Evolutionary conservation across 2,797 vertebrate genomes (phyloP).

Genomic region (Rhinella marina): DNA sequence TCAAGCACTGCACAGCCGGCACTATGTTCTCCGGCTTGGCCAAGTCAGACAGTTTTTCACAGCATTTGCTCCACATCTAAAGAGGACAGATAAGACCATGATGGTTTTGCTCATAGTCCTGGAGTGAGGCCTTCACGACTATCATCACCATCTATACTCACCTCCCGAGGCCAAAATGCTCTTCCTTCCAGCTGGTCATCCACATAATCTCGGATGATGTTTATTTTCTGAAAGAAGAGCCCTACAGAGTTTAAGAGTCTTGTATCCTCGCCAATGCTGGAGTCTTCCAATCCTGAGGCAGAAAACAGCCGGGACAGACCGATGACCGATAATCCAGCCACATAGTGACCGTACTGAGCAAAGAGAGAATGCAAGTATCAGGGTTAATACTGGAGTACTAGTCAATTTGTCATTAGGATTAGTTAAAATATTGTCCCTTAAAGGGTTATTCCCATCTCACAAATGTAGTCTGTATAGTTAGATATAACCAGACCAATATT

Average conservation of each 20-base stretch:
- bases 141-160: constrained; percentile 64
- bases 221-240: constrained; percentile 97
- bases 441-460: no score
- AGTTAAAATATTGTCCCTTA: no score
- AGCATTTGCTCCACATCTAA: constrained; percentile 94
- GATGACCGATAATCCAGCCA: constrained; percentile 92
- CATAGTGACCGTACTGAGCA: constrained; percentile 93
- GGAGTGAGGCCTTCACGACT: not conserved
- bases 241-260: constrained; percentile 94
- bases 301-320: constrained; percentile 94
- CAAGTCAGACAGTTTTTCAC: constrained; percentile 84
- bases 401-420: not conserved
- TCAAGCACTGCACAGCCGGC: constrained; percentile 88
- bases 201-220: constrained; percentile 96
- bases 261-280: constrained; percentile 82
- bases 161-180: constrained; percentile 94
- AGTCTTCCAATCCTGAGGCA: constrained; percentile 90
- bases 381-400: not conserved
- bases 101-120: not conserved
- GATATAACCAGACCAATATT: no score
- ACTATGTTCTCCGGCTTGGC: constrained; percentile 87
- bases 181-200: constrained; percentile 89
- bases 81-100: not conserved
- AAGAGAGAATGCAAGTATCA: not conserved
- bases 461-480: no score